These are phyloP conservation scores for Lapara coniferarum DNA, from an alignment of 2,888 invertebrate species.

Conservation along the genomic window DNA sequence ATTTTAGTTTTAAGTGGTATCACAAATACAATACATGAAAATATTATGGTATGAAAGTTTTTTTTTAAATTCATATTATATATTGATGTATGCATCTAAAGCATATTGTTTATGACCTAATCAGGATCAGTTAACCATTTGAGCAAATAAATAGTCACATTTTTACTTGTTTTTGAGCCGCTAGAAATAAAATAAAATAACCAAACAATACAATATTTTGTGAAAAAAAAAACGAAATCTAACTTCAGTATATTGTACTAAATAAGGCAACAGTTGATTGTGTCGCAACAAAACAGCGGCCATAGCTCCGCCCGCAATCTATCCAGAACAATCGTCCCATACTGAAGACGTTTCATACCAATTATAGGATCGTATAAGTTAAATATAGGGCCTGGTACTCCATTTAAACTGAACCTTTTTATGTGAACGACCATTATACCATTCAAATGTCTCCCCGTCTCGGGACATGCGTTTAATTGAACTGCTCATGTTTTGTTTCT, in stretches of 20 bases:
- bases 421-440: slow-evolving; percentile 41
- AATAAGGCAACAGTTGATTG: slow-evolving; percentile 14
- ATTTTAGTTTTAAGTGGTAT: background rate
- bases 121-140: no score
- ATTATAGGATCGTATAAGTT: slow-evolving; percentile 53
- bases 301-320: background rate
- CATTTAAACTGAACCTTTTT: slow-evolving; percentile 44
- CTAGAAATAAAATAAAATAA: no score
- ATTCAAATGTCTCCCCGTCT: slow-evolving; percentile 64
- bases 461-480: slow-evolving; percentile 25
- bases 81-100: no score
- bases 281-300: slow-evolving; percentile 17
- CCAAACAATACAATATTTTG: background rate
- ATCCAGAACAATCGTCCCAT: slow-evolving; percentile 16
- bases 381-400: slow-evolving; percentile 63
- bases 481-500: slow-evolving; percentile 21
- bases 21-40: no score
- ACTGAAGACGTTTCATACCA: slow-evolving; percentile 41
- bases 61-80: no score
- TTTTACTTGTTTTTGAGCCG: no score
- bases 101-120: no score
- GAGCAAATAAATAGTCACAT: no score
- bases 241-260: slow-evolving; percentile 9
- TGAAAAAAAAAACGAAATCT: background rate
- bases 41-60: no score